Percentiles rank a stretch among this genome's conserved stretches.
These are phyloP conservation scores for Podiceps cristatus DNA, from an alignment of 2,113 vertebrate genomes.

Conservation along the genomic window DNA sequence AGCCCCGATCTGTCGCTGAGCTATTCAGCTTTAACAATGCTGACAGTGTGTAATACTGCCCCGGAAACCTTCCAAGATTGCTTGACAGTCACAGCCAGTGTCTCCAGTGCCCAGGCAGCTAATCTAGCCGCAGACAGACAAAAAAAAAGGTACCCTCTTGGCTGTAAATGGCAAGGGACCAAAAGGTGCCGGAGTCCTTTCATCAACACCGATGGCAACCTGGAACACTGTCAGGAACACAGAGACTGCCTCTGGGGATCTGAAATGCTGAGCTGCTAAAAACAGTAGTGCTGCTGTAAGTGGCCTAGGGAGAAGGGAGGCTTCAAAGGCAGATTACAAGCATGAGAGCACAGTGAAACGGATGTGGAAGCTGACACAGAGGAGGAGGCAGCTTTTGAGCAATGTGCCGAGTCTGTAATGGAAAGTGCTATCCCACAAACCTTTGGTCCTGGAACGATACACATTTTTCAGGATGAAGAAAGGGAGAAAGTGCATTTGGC, in stretches of 20 bases:
- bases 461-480: neutral
- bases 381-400: neutral
- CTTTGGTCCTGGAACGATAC: neutral
- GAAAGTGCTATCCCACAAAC: neutral
- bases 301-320: neutral
- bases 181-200: neutral
- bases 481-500: neutral
- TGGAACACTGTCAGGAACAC: neutral
- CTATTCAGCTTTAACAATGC: slow-evolving; percentile 26
- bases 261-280: slow-evolving; percentile 16
- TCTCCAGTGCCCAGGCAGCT: slow-evolving; percentile 18
- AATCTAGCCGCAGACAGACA: slow-evolving; percentile 15
- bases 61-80: slow-evolving; percentile 13
- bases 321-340: neutral
- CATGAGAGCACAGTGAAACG: neutral
- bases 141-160: slow-evolving; percentile 13
- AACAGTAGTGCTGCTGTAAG: slow-evolving; percentile 17
- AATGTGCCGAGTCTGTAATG: rapidly evolving
- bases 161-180: slow-evolving; percentile 4
- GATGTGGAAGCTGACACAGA: neutral
- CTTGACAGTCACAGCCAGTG: neutral
- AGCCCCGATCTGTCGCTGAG: neutral
- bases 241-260: neutral
- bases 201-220: neutral
- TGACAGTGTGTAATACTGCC: slow-evolving; percentile 47